A percentile compares a stretch with the other conserved stretches of the same genome.
Conservation (phyloP, 2,113 vertebrate genomes). For the Rynchops niger region DNA sequence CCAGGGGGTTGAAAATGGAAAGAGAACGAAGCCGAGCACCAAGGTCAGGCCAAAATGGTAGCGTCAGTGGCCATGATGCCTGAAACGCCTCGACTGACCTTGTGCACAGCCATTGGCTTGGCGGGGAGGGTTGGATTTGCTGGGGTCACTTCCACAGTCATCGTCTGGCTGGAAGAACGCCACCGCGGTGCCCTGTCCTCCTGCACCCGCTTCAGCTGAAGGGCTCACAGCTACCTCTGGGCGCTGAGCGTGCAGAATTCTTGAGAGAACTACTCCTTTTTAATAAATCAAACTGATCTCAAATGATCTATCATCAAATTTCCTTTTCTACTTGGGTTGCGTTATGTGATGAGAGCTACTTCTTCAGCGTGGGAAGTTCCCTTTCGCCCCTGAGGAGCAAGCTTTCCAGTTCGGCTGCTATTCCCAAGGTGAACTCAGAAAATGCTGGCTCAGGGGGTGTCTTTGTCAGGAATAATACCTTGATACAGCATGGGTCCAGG, state of each 20-base stretch:
- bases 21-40: background rate
- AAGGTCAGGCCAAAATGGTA: background rate
- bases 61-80: background rate
- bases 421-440: background rate
- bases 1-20: background rate
- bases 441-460: background rate
- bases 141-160: background rate
- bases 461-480: background rate
- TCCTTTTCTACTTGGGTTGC: background rate
- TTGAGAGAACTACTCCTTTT: background rate
- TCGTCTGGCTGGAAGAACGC: background rate
- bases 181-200: rapidly evolving
- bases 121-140: background rate
- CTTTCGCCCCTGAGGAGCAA: background rate
- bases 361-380: background rate
- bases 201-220: background rate
- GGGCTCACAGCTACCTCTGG: background rate
- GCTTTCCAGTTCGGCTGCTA: background rate
- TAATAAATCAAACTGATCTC: background rate
- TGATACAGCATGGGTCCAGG: background rate
- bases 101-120: background rate
- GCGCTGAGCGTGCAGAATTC: background rate
- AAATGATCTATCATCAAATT: background rate
- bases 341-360: background rate
- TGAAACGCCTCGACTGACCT: background rate